phyloP scores from a whole-genome alignment of 1,140 invertebrate species.

The Drosophila oshimai region DNA sequence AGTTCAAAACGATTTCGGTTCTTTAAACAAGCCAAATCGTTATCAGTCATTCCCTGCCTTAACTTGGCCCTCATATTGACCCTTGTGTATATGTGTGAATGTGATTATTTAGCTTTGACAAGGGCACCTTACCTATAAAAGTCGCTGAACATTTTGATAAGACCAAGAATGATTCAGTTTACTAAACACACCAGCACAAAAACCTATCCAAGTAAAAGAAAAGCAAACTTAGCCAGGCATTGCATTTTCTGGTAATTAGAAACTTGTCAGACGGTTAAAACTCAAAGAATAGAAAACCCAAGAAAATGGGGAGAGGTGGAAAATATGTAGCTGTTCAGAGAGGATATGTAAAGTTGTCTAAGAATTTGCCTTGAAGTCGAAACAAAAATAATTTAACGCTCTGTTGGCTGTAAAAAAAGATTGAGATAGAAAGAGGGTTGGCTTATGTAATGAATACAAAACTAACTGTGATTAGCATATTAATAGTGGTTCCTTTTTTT shows the following conservation, averaged over 20 bases:
- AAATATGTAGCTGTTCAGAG: not conserved
- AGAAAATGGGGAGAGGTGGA: not conserved
- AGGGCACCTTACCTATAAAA: constrained; percentile 47
- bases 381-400: constrained; percentile 60
- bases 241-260: constrained; percentile 68
- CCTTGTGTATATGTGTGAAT: constrained; percentile 10
- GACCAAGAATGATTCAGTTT: not conserved
- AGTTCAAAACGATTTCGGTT: not conserved
- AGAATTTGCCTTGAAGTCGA: constrained; percentile 26
- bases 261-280: constrained; percentile 27
- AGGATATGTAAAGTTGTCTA: constrained; percentile 15
- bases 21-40: not conserved
- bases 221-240: constrained; percentile 19
- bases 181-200: not conserved
- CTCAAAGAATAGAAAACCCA: constrained; percentile 22
- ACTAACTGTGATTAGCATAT: constrained; percentile 31
- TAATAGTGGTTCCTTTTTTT: not conserved
- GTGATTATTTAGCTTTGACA: constrained; percentile 9
- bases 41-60: constrained; percentile 39
- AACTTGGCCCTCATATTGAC: constrained; percentile 29
- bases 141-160: constrained; percentile 41
- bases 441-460: constrained; percentile 3
- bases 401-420: constrained; percentile 24
- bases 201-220: not conserved
- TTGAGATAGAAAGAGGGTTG: not conserved